phyloP scores from a whole-genome alignment of 2,113 vertebrate genomes.

The Cranoglanis bouderius region DNA sequence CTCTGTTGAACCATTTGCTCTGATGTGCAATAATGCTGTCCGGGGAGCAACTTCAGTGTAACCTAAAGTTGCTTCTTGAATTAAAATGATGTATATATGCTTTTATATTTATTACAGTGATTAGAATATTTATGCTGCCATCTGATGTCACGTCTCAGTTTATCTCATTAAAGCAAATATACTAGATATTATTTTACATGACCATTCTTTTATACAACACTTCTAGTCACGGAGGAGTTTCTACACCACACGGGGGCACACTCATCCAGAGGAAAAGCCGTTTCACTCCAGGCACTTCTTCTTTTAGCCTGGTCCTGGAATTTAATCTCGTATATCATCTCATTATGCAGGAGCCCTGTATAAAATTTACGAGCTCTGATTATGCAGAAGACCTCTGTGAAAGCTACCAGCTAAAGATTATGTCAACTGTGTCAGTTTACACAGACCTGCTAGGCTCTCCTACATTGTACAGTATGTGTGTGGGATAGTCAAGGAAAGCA shows the following conservation, averaged over 20 bases:
- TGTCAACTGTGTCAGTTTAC: background rate
- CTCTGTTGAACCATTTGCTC: background rate
- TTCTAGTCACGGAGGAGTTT: background rate
- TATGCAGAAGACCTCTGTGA: background rate
- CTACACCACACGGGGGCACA: slow-evolving; percentile 42
- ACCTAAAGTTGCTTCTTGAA: background rate
- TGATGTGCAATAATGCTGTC: background rate
- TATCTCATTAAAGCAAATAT: background rate
- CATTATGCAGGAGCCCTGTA: background rate
- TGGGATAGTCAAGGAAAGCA: background rate
- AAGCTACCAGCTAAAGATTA: background rate
- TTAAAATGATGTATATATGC: background rate
- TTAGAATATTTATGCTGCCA: background rate
- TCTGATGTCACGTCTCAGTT: background rate
- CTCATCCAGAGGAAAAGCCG: background rate
- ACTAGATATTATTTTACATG: no score
- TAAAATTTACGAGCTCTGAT: background rate
- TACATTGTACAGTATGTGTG: background rate
- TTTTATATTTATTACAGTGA: background rate
- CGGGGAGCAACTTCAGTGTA: background rate
- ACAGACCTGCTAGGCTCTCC: background rate
- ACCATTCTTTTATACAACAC: background rate
- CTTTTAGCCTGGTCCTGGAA: background rate
- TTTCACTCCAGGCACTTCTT: background rate
- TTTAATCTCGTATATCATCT: background rate